Base-by-base conservation (phyloP, 1,140 invertebrate species). In the Calosoma granatense region DNA sequence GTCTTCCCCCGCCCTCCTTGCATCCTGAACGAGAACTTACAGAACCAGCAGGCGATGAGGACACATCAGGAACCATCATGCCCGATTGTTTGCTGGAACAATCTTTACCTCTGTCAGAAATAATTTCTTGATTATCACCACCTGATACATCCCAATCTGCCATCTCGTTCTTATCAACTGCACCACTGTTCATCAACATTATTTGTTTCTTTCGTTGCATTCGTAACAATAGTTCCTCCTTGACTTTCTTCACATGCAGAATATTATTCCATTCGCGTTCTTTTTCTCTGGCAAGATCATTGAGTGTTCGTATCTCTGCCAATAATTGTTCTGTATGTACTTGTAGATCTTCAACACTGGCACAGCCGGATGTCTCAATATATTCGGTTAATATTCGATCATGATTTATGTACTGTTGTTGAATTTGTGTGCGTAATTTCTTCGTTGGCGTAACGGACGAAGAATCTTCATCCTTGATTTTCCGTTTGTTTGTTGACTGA, bases 211-310 rank as follows among this genome's bases (percentile, higher is more conserved):
- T 78, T 53, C 87, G 77, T 57, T 85, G 72, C 2, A 90, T 71
- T 56, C 86, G 70, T 14, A 85, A 69, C 53, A 87, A 74, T 14
- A 87, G 81, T 65, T 90, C 86, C 67, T 92, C 88, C 72, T 90
- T 90, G 0, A 90, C 74, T 66, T 90, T 90, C 64, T 85, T 86
- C 60, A 88, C 72, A 64, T 85, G 80, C 4, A 90, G 65, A 22
- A 92, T 83, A 51, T 86, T 82, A 64, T 90, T 90, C 88, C 88
- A 90, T 70, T 92, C 88, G 59, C 83, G 78, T 74, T 90, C 88
- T 68, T 90, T 90, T 63, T 83, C 80, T 61, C 81, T 78, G 1
- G 85, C 79, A 12, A 88, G 64, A 60, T 85, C 82, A 51, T 81
- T 76, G 51, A 90, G 69, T 1, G 81, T 81, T 65, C 82, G 73